These are phyloP conservation scores for Scaptodrosophila latifasciaeformis DNA, from an alignment of 2,888 invertebrate genomes.

Conservation along the genomic window DNA sequence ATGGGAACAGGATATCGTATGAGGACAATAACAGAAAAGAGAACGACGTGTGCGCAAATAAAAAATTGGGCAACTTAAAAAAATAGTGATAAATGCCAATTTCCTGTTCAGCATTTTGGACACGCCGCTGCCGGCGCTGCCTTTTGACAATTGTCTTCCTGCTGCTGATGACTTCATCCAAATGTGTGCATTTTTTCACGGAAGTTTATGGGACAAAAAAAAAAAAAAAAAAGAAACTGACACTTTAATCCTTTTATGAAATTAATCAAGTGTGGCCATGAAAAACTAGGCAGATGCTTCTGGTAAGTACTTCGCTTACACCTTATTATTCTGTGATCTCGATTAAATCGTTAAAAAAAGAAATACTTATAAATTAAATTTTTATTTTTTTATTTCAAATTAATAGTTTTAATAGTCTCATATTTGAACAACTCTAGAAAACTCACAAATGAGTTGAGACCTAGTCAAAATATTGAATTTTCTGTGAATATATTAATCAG, in stretches of 20 bases:
- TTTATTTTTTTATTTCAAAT: too few species aligned
- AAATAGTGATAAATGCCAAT: constrained; percentile 68
- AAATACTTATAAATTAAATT: too few species aligned
- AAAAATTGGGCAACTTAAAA: constrained; percentile 24
- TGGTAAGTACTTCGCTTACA: too few species aligned
- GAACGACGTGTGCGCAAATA: constrained; percentile 54
- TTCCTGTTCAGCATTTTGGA: constrained; percentile 69
- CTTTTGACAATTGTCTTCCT: not conserved
- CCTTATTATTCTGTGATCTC: too few species aligned
- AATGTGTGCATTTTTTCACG: constrained; percentile 42
- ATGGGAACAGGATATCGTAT: constrained; percentile 62
- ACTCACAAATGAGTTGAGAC: too few species aligned
- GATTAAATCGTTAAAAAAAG: too few species aligned
- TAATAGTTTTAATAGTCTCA: too few species aligned
- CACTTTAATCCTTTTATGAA: constrained; percentile 62
- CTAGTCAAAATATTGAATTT: too few species aligned
- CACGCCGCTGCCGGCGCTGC: constrained; percentile 34
- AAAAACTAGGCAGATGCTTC: constrained; percentile 20
- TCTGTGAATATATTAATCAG: too few species aligned
- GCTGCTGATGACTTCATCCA: constrained; percentile 53
- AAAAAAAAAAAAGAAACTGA: constrained; percentile 32
- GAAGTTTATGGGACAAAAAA: constrained; percentile 52
- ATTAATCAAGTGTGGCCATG: constrained; percentile 67
- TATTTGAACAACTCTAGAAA: too few species aligned
- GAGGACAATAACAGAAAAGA: constrained; percentile 27